Percentiles rank a stretch among this genome's conserved stretches.
phyloP scores from a whole-genome alignment of 2,888 invertebrate genomes.

The Therioaphis trifolii region DNA sequence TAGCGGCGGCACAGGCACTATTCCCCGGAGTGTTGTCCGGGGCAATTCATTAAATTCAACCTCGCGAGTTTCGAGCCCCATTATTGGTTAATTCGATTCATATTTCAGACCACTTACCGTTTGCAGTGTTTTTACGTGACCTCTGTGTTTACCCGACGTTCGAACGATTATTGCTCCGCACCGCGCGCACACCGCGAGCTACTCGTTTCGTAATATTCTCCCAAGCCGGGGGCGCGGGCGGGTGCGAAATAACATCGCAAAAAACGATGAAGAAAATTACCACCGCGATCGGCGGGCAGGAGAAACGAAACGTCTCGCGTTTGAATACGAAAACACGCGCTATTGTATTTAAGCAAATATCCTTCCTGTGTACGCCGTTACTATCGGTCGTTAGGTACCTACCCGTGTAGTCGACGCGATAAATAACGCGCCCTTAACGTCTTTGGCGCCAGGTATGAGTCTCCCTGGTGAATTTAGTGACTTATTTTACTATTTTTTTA shows the following conservation, averaged over 20 bases:
- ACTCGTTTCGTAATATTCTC: not conserved
- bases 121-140: slow-evolving; percentile 40
- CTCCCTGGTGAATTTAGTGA: no score
- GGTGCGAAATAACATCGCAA: not conserved
- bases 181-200: no score
- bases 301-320: not conserved
- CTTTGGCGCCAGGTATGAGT: no score
- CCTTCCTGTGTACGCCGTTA: no score
- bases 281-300: not conserved
- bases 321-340: no score
- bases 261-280: not conserved
- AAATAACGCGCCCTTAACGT: no score
- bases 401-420: no score
- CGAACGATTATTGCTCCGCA: slow-evolving; percentile 22
- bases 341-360: no score
- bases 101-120: slow-evolving; percentile 35
- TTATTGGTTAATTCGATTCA: slow-evolving; percentile 51
- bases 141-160: not conserved
- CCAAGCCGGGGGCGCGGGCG: no score
- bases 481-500: no score
- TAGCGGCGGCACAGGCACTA: not conserved
- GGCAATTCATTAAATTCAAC: slow-evolving; percentile 34
- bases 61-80: not conserved
- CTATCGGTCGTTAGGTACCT: no score
- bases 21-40: not conserved